A percentile compares a stretch with the other conserved stretches of the same genome.
phyloP scores from a whole-genome alignment of 1,140 invertebrate species.

The Trialeurodes vaporariorum region DNA sequence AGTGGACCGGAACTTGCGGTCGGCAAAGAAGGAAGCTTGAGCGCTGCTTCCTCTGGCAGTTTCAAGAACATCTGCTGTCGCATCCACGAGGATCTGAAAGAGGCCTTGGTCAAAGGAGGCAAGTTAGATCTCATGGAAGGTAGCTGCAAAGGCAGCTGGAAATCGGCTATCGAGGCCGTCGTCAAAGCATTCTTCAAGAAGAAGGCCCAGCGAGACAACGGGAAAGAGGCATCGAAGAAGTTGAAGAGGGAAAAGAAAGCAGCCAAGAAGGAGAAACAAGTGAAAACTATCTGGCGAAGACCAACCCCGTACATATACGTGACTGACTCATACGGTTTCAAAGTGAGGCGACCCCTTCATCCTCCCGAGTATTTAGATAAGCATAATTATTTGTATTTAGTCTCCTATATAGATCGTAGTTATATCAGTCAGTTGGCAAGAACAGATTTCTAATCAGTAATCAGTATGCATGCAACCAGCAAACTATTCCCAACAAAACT shows the following conservation, averaged over 20 bases:
- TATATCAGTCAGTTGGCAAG: not conserved
- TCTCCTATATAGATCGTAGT: not conserved
- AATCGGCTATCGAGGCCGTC: not conserved
- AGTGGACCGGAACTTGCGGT: not conserved
- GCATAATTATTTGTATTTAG: not conserved
- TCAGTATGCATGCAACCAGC: no score
- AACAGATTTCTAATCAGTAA: not conserved
- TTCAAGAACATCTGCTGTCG: not conserved
- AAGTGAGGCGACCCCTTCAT: not conserved
- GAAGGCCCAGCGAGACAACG: not conserved
- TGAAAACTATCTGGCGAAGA: not conserved
- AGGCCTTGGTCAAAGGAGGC: not conserved
- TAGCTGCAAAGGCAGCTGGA: not conserved
- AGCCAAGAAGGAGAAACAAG: not conserved
- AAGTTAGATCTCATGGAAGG: not conserved
- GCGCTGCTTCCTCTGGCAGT: not conserved
- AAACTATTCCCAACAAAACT: no score
- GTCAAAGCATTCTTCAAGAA: not conserved
- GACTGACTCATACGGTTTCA: not conserved
- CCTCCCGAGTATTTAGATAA: not conserved
- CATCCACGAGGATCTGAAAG: not conserved
- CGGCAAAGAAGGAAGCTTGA: not conserved
- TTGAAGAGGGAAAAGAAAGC: not conserved
- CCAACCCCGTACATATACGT: not conserved
- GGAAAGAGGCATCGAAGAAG: not conserved